These are phyloP conservation scores for Perca flavescens DNA, from an alignment of 2,113 vertebrate genomes.

Conservation along the genomic window DNA sequence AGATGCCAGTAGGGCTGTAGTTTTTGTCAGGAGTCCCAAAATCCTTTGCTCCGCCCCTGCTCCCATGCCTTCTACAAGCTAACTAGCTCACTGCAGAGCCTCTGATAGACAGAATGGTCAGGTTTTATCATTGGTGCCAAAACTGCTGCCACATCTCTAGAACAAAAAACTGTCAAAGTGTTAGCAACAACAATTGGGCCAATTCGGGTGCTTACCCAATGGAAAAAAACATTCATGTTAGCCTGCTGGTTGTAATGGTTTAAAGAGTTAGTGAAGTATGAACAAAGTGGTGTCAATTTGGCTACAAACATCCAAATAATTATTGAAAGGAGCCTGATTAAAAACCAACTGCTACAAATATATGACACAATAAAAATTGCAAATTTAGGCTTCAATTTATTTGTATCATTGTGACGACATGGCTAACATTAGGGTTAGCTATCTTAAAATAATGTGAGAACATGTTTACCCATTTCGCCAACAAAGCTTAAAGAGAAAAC, in stretches of 20 bases:
- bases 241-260: not conserved
- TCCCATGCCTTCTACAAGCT: constrained; percentile 39
- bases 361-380: not conserved
- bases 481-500: too few species aligned
- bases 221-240: too few species aligned
- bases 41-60: constrained; percentile 49
- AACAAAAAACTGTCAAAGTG: not conserved
- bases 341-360: not conserved
- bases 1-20: too few species aligned
- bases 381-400: not conserved
- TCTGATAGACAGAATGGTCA: constrained; percentile 39
- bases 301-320: not conserved
- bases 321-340: not conserved
- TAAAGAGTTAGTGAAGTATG: too few species aligned
- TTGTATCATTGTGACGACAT: not conserved
- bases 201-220: too few species aligned
- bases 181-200: too few species aligned
- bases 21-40: not conserved
- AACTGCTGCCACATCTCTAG: not conserved
- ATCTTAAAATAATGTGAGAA: not conserved
- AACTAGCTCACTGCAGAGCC: constrained; percentile 64
- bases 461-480: not conserved
- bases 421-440: not conserved
- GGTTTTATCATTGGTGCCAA: not conserved
- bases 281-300: not conserved